phyloP scores from a whole-genome alignment of 2,113 vertebrate species.

The Paracanthobrama guichenoti region DNA sequence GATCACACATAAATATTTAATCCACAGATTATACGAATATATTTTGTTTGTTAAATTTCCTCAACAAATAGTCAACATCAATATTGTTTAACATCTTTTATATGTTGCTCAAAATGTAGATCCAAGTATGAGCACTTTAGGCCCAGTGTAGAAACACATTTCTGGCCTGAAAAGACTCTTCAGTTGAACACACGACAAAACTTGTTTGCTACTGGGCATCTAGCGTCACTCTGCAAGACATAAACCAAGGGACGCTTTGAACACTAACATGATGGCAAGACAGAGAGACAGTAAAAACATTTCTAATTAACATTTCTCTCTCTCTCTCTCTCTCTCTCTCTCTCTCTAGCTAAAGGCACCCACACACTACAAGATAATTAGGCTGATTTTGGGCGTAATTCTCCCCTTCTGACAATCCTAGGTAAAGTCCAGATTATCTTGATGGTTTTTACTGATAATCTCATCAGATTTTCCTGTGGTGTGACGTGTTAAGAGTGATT shows the following conservation, averaged over 20 bases:
- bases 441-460: too few relatives aligned
- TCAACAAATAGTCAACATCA: too few relatives aligned
- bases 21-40: too few relatives aligned
- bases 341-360: neutral
- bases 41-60: too few relatives aligned
- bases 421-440: too few relatives aligned
- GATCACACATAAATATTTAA: neutral
- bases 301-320: neutral
- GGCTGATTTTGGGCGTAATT: too few relatives aligned
- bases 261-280: neutral
- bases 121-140: slow-evolving; percentile 4
- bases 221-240: slow-evolving; percentile 39
- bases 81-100: neutral
- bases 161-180: slow-evolving; percentile 38
- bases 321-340: too few relatives aligned
- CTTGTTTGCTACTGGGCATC: slow-evolving; percentile 35
- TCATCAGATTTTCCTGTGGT: too few relatives aligned
- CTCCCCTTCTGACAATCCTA: too few relatives aligned
- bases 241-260: slow-evolving; percentile 34
- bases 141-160: neutral
- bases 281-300: slow-evolving; percentile 6
- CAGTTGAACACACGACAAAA: slow-evolving; percentile 30
- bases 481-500: too few relatives aligned
- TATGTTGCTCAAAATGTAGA: neutral
- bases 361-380: too few relatives aligned